Percentiles rank a stretch among this genome's conserved stretches.
These are phyloP conservation scores for Muscicapa comitata DNA, from an alignment of 2,797 vertebrate species.

Conservation along the genomic window DNA sequence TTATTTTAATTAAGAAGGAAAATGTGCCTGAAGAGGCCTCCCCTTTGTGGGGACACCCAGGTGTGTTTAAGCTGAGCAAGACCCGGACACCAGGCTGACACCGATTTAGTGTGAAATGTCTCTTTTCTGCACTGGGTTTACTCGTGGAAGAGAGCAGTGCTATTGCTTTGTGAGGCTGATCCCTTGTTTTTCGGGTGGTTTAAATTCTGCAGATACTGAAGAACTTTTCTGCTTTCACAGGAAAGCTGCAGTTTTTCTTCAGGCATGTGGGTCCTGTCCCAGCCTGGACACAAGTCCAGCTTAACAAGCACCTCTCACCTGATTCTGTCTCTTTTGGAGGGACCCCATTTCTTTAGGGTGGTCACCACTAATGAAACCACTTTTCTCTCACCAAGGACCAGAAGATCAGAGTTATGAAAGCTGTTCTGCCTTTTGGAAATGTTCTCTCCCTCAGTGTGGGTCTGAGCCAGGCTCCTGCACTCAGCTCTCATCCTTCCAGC, in stretches of 20 bases:
- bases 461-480: not conserved
- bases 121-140: not conserved
- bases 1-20: conserved; percentile 63
- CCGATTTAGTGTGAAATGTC: not conserved
- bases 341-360: not conserved
- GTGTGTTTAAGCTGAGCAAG: fast-evolving
- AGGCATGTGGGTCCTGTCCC: not conserved
- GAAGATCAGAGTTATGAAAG: not conserved
- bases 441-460: not conserved
- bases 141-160: not conserved
- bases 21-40: not conserved
- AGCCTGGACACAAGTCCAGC: not conserved
- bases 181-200: not conserved
- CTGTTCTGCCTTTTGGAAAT: not conserved
- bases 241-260: not conserved
- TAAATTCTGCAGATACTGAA: not conserved
- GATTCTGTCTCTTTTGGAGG: not conserved
- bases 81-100: not conserved
- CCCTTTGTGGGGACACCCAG: not conserved
- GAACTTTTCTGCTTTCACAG: not conserved
- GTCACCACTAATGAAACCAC: not conserved
- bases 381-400: not conserved
- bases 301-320: not conserved
- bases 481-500: not conserved
- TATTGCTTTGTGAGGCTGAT: not conserved